A percentile compares a stretch with the other conserved stretches of the same genome.
phyloP scores from a whole-genome alignment of 2,888 invertebrate species.

The Ptycholaimellus sp. region DNA sequence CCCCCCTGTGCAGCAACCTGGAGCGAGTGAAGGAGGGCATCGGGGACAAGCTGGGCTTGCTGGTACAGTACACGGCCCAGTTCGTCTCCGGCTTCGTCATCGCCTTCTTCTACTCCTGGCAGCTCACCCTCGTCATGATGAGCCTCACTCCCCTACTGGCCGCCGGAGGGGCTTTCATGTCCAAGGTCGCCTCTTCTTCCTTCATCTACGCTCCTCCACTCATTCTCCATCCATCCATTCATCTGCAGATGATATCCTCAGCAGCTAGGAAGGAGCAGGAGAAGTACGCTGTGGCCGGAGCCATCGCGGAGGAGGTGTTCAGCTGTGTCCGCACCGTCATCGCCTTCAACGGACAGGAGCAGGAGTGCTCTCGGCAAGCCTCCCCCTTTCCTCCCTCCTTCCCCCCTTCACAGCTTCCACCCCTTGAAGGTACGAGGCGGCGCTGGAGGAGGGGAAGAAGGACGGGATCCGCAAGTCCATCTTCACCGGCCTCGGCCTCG shows the following conservation, averaged over 20 bases:
- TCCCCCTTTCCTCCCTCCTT: no score
- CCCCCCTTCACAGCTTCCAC: no score
- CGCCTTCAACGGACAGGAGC: constrained; percentile 15
- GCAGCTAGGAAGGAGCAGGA: not conserved
- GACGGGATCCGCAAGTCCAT: constrained; percentile 19
- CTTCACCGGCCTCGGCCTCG: constrained; percentile 24
- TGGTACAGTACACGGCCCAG: constrained; percentile 7
- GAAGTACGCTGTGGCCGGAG: constrained; percentile 14
- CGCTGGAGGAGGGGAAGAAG: constrained; percentile 13
- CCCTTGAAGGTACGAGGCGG: constrained; percentile 16
- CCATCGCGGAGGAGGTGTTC: constrained; percentile 19
- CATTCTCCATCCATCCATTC: not conserved
- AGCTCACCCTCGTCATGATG: constrained; percentile 21
- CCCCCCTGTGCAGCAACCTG: constrained; percentile 11
- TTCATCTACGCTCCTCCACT: not conserved
- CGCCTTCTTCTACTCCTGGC: constrained; percentile 17
- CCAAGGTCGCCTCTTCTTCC: constrained; percentile 10
- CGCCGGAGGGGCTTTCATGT: constrained; percentile 15
- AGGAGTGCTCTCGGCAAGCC: no score
- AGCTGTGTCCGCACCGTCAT: constrained; percentile 15
- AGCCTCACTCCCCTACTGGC: constrained; percentile 21
- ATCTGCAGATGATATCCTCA: not conserved
- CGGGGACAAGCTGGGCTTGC: constrained; percentile 10
- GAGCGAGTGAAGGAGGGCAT: constrained; percentile 11
- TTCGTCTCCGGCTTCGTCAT: constrained; percentile 10